phyloP scores from a whole-genome alignment of 2,113 vertebrate species.

The Haliaeetus leucogaster region DNA sequence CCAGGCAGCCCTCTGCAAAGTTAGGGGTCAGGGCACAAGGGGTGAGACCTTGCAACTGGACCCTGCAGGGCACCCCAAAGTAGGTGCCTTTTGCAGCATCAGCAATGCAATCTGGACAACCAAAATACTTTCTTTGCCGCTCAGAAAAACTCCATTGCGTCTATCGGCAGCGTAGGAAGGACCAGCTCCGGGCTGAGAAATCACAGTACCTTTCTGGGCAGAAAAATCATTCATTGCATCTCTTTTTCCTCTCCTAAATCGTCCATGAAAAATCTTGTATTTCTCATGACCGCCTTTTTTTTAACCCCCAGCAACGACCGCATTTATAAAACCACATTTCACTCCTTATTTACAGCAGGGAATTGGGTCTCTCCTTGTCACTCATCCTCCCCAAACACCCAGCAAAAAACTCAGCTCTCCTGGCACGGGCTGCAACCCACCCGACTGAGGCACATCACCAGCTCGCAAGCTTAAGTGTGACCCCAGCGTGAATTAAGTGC shows the following conservation, averaged over 20 bases:
- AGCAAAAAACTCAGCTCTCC: neutral
- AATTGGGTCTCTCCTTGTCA: neutral
- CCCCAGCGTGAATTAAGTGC: conserved; percentile 3
- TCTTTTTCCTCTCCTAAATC: neutral
- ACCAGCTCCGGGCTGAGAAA: neutral
- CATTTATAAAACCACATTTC: neutral
- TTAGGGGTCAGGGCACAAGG: conserved; percentile 45
- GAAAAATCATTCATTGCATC: neutral
- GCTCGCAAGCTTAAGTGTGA: neutral
- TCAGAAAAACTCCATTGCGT: fast-evolving
- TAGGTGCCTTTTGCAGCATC: neutral
- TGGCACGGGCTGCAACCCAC: neutral
- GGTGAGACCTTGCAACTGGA: neutral
- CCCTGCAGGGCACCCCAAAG: neutral
- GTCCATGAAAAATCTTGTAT: neutral
- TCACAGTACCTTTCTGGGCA: neutral
- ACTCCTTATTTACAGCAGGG: neutral
- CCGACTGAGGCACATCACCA: neutral
- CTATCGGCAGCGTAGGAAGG: fast-evolving
- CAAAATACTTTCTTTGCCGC: neutral
- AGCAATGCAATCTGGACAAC: neutral
- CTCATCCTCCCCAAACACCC: neutral
- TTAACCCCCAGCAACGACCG: fast-evolving
- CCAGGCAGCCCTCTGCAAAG: conserved; percentile 36
- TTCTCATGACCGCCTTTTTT: fast-evolving